Percentiles rank a stretch among this genome's conserved stretches.
Conservation (phyloP, 2,888 invertebrate species). For the Ariolimax columbianus region DNA sequence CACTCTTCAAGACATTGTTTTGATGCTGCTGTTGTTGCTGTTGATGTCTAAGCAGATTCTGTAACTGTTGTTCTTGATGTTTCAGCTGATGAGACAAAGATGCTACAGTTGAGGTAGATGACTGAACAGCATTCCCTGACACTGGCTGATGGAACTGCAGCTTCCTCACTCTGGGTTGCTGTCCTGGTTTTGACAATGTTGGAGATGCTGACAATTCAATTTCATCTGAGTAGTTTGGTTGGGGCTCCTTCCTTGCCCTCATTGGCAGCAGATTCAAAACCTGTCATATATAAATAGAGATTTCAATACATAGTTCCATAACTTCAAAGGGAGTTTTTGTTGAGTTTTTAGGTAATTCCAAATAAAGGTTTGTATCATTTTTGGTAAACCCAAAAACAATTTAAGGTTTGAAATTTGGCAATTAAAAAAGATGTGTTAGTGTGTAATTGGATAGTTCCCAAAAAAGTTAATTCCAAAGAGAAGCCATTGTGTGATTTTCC, state of each 20-base stretch:
- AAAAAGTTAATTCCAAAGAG: no score
- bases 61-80: background rate
- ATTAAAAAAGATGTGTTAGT: no score
- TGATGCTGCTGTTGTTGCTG: slow-evolving; percentile 15
- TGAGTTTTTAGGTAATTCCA: no score
- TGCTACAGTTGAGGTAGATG: background rate
- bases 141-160: slow-evolving; percentile 18
- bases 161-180: slow-evolving; percentile 32
- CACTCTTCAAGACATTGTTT: background rate
- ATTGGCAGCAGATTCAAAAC: slow-evolving; percentile 49
- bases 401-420: no score
- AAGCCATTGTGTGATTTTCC: no score
- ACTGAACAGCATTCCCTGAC: background rate
- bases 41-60: background rate
- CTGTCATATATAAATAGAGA: slow-evolving; percentile 21
- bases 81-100: background rate
- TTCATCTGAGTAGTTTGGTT: slow-evolving; percentile 16
- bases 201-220: slow-evolving; percentile 55
- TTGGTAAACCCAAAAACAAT: no score
- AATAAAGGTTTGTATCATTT: no score
- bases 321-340: no score
- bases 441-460: no score
- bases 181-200: slow-evolving; percentile 36
- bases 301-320: no score
- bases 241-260: slow-evolving; percentile 3